phyloP scores from a whole-genome alignment of 2,888 invertebrate genomes.

The Formica aserva region DNA sequence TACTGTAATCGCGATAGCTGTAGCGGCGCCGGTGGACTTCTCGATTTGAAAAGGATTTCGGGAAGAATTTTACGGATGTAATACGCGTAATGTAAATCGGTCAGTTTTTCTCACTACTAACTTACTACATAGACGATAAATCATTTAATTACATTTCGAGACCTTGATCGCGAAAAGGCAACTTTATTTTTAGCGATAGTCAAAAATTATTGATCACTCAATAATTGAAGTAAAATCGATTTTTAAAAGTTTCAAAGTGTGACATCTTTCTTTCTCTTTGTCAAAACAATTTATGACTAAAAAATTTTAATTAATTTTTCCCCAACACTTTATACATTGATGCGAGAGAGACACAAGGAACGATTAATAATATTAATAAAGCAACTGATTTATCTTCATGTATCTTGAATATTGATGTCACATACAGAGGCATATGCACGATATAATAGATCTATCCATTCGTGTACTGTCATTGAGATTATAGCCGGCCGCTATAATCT shows the following conservation, averaged over 20 bases:
- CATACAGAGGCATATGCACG: not conserved
- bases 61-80: slow-evolving; percentile 3
- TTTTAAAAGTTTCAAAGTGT: not conserved
- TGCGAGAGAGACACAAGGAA: not conserved
- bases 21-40: slow-evolving; percentile 55
- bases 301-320: not conserved
- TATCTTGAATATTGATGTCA: slow-evolving; percentile 29
- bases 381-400: not conserved
- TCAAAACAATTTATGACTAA: too few species aligned
- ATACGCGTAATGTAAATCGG: not conserved
- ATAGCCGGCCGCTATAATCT: slow-evolving; percentile 17
- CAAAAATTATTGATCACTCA: not conserved
- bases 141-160: not conserved
- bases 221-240: not conserved
- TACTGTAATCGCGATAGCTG: slow-evolving; percentile 31
- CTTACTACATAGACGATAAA: not conserved
- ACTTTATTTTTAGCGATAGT: not conserved
- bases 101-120: not conserved
- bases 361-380: slow-evolving; percentile 3
- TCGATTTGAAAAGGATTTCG: slow-evolving; percentile 51
- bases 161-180: not conserved
- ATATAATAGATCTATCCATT: slow-evolving; percentile 4
- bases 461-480: slow-evolving; percentile 12
- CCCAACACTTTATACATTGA: too few species aligned
- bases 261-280: not conserved